Evolutionary conservation across 2,888 invertebrate species (phyloP), one percentile per base, ranked within the genome.

Genomic region (Petrophora chlorosata): DNA sequence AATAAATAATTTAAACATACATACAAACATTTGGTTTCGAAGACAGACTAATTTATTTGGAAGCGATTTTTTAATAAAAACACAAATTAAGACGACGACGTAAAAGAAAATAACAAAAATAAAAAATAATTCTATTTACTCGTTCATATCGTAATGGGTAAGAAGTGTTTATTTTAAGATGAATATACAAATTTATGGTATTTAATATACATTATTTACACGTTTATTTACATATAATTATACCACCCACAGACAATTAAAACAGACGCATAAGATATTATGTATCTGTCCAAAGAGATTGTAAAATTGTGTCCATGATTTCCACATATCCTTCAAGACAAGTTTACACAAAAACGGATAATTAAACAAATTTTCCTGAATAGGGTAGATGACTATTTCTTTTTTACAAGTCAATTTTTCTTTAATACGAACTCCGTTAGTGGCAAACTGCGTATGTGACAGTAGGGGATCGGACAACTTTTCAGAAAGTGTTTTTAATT

Each of bases 141-240:
- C 65, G 65, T 62, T 34, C 12, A 14, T 51, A 35, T 51, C 32
- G 25, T 30, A 49, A 47, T 45, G 44, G 38, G 38, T 45, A 56
- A 65, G 63, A 52, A 65, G 62, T n/a, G n/a, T 67, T 64, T 64
- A 65, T 61, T 63, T 61, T 64, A 64, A 70, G 71, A 70, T 67
- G 65, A 76, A 76, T 80, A 80, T 82, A 82, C 80, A 80, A 68
- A 73, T 70, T 72, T 68, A 66, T 72, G 60, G 59, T 66, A 61
- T 73, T 73, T 25, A 74, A 67, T 79, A 78, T 79, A 81, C 67
- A 77, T 69, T 85, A 67, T 86, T 79, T 85, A 86, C 67, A 68
- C 39, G 55, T 48, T 60, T 85, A 69, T 85, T 79, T 84, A 85
- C 65, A 68, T 53, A 61, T 53, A 61, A 59, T 45, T 46, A 38